Evolutionary conservation across 2,888 invertebrate species (phyloP), one percentile per base, ranked within the genome.

Genomic region (Stenurella melanura): DNA sequence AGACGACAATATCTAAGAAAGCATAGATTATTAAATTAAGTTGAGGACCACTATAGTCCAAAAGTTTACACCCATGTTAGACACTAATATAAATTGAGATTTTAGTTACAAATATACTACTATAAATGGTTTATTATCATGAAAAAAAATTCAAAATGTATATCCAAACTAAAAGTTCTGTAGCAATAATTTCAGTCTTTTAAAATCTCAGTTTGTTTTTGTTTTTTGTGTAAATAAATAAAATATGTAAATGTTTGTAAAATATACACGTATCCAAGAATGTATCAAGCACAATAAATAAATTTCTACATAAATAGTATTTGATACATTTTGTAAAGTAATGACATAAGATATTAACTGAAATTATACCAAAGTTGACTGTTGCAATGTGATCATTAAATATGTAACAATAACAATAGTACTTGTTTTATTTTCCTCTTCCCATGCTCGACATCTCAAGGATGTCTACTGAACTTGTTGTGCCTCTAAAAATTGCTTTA

Each of bases 321-420:
- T 72, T 72, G 63, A 72, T 72, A 72, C 72, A 54, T 72, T 61
- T 72, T 72, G 63, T 63, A 63, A 26, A 30, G 17, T 50, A 69
- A 56, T 69, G 60, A 58, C 42, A 30, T 61, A 71, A 63, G 61
- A 72, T 72, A 72, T 63, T 72, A 72, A 72, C 63, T 72, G 63
- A 72, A 54, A 67, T 67, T 68, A 74, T 74, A 74, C 74, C 74
- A 74, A 74, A 74, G 74, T 68, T 74, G 74, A 74, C 67, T 66
- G 68, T 68, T 74, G 60, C 74, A 74, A 74, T 74, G 74, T 74
- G 74, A 74, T 74, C 50, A 68, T 58, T 74, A 74, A 74, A 74
- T 54, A 67, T 54, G 26, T 54, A 67, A 54, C 54, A 67, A 12
- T 54, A 67, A 54, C 54, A 67, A 12, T 17, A 54, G 17, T 10